Base-by-base conservation (phyloP, 2,797 vertebrate genomes). In the Nyctibius grandis region DNA sequence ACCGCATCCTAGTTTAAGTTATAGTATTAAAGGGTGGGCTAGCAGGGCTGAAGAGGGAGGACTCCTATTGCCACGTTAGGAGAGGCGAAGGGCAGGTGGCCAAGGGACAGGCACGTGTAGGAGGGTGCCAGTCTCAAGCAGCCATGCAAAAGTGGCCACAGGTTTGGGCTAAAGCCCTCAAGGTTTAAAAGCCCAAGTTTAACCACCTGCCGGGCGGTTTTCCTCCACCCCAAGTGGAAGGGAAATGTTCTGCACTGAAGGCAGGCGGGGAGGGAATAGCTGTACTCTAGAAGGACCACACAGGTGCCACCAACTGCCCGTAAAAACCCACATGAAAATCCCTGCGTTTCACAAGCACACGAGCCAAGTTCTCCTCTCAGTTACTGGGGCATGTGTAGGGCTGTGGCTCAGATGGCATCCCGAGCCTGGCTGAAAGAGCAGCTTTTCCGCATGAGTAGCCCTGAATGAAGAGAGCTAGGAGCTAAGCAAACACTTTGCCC, bases 401-500 rank as follows among this genome's bases (percentile, higher is more conserved):
- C 92, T 54, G 47, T 9, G 47, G 67, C 60, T 93, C 50, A 40
- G 88, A 45, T 6, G 0, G 51, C 84, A 61, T 60, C 76, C 76
- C 89, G 75, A 59, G 47, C 57, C 45, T 40, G 3, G 76, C 90
- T 87, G 91, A 93, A 95, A 95, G 77, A 79, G 77, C 93, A 75
- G 82, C 28, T 88, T 91, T 87, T 89, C 70, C 1, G 2, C 91
- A 81, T 94, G 93, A 97, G 93, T 95, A 96, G 69, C 57, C 63
- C 74, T 92, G 92, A 96, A 97, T 85, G 93, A 92, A 76, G 95
- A 86, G 76, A 88, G 73, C 79, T 76, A 56, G 93, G 89, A 96
- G 95, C 84, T 94, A 93, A 95, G 86, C 93, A 96, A 96, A 97
- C 88, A 95, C 92, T 95, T 78, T 3, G 84, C 81, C 75, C 91